Evolutionary conservation across 2,888 invertebrate genomes (phyloP).

Genomic region (Piscicola geometra): DNA sequence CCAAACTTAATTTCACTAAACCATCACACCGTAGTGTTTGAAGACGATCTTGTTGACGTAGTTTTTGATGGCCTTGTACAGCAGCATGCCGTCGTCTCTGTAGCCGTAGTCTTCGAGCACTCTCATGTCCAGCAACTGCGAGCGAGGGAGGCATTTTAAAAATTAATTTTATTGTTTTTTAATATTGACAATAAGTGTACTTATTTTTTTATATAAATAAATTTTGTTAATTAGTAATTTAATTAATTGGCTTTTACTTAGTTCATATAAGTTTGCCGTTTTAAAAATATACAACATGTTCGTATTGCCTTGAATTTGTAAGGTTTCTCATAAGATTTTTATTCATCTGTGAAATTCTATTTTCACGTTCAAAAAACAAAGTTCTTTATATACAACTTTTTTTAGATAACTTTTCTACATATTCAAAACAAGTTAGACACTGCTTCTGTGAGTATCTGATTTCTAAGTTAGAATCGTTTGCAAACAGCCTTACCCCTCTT

Average conservation of each 20-base stretch:
- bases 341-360: no score
- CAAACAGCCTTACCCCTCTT: conserved; percentile 50
- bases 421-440: no score
- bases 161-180: background rate
- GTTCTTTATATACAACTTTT: no score
- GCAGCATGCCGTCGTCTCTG: conserved; percentile 56
- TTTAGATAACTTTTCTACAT: no score
- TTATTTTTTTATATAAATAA: background rate
- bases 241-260: background rate
- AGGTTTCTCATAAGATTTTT: no score
- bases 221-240: background rate
- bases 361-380: no score
- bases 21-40: conserved; percentile 57
- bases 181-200: background rate
- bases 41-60: conserved; percentile 56
- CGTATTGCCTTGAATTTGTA: no score
- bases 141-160: background rate
- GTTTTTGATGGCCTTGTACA: conserved; percentile 55
- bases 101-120: conserved; percentile 57
- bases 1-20: no score
- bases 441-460: no score
- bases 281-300: no score
- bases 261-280: no score
- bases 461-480: no score
- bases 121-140: conserved; percentile 50